phyloP scores from a whole-genome alignment of 2,797 vertebrate species.

The Adelosebastes latens region DNA sequence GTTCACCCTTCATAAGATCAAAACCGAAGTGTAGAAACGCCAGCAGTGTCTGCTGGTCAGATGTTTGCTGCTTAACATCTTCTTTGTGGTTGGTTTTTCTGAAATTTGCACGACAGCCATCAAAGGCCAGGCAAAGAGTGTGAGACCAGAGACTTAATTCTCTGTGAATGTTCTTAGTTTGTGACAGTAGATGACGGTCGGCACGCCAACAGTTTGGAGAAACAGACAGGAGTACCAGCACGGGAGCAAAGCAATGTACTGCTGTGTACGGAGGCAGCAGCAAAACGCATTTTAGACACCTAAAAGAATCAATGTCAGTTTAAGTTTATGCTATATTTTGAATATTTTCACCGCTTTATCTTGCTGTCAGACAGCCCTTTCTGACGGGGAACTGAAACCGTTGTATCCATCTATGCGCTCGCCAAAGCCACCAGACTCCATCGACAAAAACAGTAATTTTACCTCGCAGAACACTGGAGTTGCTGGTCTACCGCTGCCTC shows the following conservation, averaged over 20 bases:
- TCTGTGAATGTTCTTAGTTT: background rate
- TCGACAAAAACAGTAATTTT: background rate
- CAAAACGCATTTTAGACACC: background rate
- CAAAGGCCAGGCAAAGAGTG: background rate
- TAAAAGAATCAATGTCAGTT: background rate
- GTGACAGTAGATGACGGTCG: background rate
- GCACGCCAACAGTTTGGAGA: too few species aligned
- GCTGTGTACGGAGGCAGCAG: background rate
- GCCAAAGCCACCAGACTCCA: too few species aligned
- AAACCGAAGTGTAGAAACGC: conserved; percentile 16
- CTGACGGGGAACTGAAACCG: background rate
- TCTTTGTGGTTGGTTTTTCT: conserved; percentile 13
- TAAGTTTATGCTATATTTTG: background rate
- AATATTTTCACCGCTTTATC: background rate
- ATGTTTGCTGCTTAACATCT: conserved; percentile 61
- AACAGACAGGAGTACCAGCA: background rate
- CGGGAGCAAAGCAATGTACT: background rate
- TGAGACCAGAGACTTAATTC: background rate
- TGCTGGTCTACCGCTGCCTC: too few species aligned
- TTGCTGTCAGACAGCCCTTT: background rate
- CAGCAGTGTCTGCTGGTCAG: conserved; percentile 64
- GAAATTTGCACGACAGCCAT: conserved; percentile 43
- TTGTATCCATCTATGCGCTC: too few species aligned
- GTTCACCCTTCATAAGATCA: conserved; percentile 57
- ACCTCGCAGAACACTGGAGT: background rate